Evolutionary conservation across 2,113 vertebrate genomes (phyloP).

Genomic region (Trematocara unimaculatum): DNA sequence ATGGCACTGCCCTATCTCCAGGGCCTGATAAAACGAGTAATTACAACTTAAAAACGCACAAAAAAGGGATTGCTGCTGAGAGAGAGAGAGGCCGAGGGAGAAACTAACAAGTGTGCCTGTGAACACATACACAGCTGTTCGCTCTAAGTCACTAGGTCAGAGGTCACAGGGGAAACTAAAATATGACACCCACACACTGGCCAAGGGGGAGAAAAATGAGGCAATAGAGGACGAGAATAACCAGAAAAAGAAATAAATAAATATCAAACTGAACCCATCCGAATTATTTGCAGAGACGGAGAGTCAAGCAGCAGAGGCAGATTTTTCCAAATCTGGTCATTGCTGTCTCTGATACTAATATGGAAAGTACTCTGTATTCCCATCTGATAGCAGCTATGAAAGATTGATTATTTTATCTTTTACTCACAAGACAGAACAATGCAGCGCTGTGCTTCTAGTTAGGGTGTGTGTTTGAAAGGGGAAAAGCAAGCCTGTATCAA

Average conservation of each 20-base stretch:
- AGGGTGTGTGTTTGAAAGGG: not conserved
- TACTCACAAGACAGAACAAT: conserved; percentile 45
- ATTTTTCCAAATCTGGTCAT: conserved; percentile 11
- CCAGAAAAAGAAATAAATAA: not conserved
- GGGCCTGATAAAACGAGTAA: not conserved
- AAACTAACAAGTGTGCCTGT: not conserved
- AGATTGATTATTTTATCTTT: conserved; percentile 38
- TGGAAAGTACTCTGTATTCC: not conserved
- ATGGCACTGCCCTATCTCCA: conserved; percentile 14
- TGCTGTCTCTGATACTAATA: not conserved
- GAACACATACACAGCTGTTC: conserved; percentile 15
- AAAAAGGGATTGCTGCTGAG: not conserved
- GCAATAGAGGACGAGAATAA: not conserved
- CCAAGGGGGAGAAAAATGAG: not conserved
- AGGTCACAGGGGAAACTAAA: conserved; percentile 2
- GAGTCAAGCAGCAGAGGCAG: not conserved
- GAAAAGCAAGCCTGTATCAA: conserved; percentile 1
- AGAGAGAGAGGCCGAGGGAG: not conserved
- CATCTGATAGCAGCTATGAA: conserved; percentile 40
- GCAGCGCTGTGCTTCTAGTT: conserved; percentile 25
- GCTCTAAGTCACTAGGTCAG: conserved; percentile 28
- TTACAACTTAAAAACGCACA: conserved; percentile 2
- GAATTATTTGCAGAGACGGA: not conserved
- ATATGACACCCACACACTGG: not conserved
- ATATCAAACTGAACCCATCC: not conserved